Conservation (phyloP, 2,113 vertebrate genomes). For the Eurystomus gularis region DNA sequence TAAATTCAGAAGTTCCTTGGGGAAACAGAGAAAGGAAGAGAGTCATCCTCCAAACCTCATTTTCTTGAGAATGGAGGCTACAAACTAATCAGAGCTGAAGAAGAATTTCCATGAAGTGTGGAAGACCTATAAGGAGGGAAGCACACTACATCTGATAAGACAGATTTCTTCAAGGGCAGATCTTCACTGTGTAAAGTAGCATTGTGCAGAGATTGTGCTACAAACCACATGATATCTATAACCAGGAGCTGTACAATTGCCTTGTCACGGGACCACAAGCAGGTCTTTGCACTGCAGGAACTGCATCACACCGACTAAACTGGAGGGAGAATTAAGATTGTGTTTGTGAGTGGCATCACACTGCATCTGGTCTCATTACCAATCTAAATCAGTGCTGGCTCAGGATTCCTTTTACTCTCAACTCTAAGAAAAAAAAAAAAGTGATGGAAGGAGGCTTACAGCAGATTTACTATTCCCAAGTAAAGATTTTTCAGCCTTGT, state of each 20-base stretch:
- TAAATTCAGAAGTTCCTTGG: background rate
- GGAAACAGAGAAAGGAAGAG: background rate
- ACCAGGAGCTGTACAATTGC: background rate
- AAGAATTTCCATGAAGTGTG: background rate
- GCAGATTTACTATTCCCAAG: background rate
- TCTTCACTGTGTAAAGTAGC: background rate
- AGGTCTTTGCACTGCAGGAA: background rate
- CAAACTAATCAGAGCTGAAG: background rate
- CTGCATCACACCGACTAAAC: background rate
- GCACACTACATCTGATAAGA: background rate
- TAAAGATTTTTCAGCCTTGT: background rate
- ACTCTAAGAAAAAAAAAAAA: background rate
- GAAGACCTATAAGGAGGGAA: background rate
- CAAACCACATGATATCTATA: background rate
- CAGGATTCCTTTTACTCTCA: background rate
- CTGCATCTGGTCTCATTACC: no score
- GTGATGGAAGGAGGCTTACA: background rate
- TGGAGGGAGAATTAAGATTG: background rate
- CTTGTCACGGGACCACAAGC: background rate
- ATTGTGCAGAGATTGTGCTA: background rate
- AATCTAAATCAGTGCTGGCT: background rate
- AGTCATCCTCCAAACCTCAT: background rate
- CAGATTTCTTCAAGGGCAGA: background rate
- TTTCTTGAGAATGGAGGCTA: background rate
- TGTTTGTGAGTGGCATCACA: background rate